These are phyloP conservation scores for Panthera tigris DNA, from an alignment of 2,113 vertebrate species.

Conservation along the genomic window DNA sequence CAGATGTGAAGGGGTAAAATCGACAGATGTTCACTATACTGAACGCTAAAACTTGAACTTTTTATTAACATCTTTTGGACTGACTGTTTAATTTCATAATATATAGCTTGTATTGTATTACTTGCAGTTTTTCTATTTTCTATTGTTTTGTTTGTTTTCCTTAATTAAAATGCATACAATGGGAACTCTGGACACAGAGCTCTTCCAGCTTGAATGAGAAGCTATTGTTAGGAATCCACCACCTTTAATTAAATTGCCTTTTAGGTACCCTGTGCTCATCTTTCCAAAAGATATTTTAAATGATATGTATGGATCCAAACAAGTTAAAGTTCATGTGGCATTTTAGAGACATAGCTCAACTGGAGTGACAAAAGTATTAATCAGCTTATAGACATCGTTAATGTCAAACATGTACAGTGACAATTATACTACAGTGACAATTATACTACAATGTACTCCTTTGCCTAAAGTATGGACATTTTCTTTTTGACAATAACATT, in stretches of 20 bases:
- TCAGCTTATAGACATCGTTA: not conserved
- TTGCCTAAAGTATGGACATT: not conserved
- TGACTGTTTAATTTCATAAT: slow-evolving; percentile 14
- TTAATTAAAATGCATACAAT: slow-evolving; percentile 15
- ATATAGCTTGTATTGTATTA: not conserved
- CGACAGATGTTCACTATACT: not conserved
- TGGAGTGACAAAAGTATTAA: slow-evolving; percentile 1
- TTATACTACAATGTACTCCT: not conserved
- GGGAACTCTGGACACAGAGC: not conserved
- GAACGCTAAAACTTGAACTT: not conserved
- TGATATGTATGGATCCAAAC: not conserved
- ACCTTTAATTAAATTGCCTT: slow-evolving; percentile 34
- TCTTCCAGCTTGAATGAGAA: not conserved
- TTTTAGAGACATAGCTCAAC: not conserved
- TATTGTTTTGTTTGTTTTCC: not conserved
- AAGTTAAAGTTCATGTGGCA: not conserved
- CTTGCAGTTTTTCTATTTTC: not conserved
- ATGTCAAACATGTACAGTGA: not conserved
- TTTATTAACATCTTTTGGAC: not conserved
- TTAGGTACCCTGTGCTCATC: not conserved
- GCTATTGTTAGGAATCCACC: not conserved
- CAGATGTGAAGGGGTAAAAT: not conserved
- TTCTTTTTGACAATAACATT: slow-evolving; percentile 15
- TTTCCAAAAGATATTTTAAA: slow-evolving; percentile 23
- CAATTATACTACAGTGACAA: not conserved